Base-by-base conservation (phyloP, 2,888 invertebrate genomes). In the Tribolium freemani region DNA sequence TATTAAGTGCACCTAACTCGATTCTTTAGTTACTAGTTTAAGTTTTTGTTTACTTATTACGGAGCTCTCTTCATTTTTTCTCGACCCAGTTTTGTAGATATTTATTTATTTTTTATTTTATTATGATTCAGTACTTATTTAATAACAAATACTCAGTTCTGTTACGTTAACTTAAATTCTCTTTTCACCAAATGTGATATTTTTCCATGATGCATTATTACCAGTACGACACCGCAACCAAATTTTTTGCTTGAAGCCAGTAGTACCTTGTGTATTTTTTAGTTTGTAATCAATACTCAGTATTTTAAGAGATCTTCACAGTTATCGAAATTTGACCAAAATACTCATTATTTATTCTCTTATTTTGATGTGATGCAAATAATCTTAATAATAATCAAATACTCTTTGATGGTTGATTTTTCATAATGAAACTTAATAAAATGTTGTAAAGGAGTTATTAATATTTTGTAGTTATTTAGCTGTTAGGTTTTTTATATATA, bases 181-280 rank as follows among this genome's bases (percentile, higher is more conserved):
- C 13, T 67, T 57, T 73, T 69, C 66, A 76, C 72, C 76, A 76
- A 77, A 81, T 83, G 83, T 83, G 83, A 83, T 83, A 83, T 82
- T 82, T 69, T 78, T 79, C 80, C 79, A 79, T 77, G 81, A 72
- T 58, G 63, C 54, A 72, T 72, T 72, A 69, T 67, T 72, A 69
- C 64, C 69, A 69, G 30, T 73, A 64, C 26, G 45, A 60, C 57
- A 66, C 66, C 68, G 72, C 54, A 83, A 82, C 82, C 83, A 82
- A 83, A 83, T 79, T 69, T 75, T 79, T 81, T 82, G 80, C 79
- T 80, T 82, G 78, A 82, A 81, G 83, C 83, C 83, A 83, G 83
- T 83, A 83, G 83, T 82, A 83, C 81, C 81, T 81, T 67, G 54
- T 63, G 60, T 73, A 58, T 67, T 72, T 46, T 51, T 54, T 48